Evolutionary conservation across 2,888 invertebrate species (phyloP).

Genomic region (Macrostomum cliftonense): DNA sequence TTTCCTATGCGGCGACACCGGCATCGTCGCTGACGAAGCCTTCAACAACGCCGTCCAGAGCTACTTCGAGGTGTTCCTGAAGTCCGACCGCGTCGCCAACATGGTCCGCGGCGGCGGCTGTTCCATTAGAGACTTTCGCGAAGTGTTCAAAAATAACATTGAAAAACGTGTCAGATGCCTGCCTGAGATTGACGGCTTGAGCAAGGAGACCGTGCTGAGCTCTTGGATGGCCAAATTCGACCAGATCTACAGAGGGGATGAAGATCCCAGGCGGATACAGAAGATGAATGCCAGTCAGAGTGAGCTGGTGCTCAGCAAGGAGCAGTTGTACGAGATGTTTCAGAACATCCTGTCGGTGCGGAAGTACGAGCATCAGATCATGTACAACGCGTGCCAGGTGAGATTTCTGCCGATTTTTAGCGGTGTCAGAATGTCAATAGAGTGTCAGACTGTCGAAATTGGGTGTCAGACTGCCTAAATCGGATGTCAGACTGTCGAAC

Average conservation of each 20-base stretch:
- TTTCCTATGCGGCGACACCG: slow-evolving; percentile 87
- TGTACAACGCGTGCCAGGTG: slow-evolving; percentile 91
- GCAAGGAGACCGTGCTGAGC: slow-evolving; percentile 92
- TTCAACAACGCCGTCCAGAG: slow-evolving; percentile 96
- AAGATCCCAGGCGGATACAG: slow-evolving; percentile 42
- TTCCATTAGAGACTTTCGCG: slow-evolving; percentile 90
- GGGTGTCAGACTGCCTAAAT: no score
- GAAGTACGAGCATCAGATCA: slow-evolving; percentile 96
- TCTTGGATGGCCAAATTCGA: slow-evolving; percentile 98
- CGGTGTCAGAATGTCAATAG: slow-evolving; percentile 89
- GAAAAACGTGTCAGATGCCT: slow-evolving; percentile 91
- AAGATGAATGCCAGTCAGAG: slow-evolving; percentile 42
- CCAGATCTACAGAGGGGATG: slow-evolving; percentile 59
- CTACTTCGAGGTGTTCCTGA: slow-evolving; percentile 59
- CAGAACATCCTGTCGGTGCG: slow-evolving; percentile 94
- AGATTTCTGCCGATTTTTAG: slow-evolving; percentile 51
- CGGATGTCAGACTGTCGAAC: no score
- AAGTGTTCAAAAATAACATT: slow-evolving; percentile 91
- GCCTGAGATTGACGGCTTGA: slow-evolving; percentile 95
- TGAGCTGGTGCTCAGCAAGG: slow-evolving; percentile 85
- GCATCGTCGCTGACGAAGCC: slow-evolving; percentile 44
- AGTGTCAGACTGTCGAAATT: no score
- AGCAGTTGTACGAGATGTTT: slow-evolving; percentile 98
- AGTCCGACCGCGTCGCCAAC: slow-evolving; percentile 78
- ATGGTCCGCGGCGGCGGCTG: slow-evolving; percentile 96